phyloP scores from a whole-genome alignment of 2,888 invertebrate genomes.

The Caenorhabditis sp. region DNA sequence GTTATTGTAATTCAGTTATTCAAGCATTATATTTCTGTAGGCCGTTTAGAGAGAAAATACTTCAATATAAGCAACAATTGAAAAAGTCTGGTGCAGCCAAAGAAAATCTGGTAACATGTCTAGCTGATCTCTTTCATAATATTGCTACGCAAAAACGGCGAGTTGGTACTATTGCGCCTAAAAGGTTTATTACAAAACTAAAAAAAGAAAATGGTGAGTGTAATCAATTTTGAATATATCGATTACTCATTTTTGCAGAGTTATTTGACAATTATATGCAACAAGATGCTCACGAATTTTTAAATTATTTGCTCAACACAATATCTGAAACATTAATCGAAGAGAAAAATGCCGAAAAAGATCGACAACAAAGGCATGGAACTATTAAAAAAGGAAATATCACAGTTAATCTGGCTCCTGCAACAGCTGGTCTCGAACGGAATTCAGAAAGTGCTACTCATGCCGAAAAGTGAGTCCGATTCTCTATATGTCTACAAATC shows the following conservation, averaged over 20 bases:
- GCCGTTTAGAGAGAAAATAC: slow-evolving; percentile 96
- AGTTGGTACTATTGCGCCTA: slow-evolving; percentile 97
- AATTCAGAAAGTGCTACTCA: slow-evolving; percentile 3
- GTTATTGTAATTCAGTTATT: slow-evolving; percentile 98
- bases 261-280: slow-evolving; percentile 97
- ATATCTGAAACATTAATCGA: slow-evolving; percentile 89
- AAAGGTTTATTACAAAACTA: slow-evolving; percentile 96
- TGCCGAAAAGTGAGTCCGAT: not conserved
- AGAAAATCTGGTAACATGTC: slow-evolving; percentile 94
- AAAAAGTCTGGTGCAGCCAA: slow-evolving; percentile 76
- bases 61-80: slow-evolving; percentile 84
- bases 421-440: slow-evolving; percentile 17
- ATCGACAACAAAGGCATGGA: slow-evolving; percentile 39
- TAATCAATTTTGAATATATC: no score
- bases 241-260: slow-evolving; percentile 76
- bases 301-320: slow-evolving; percentile 97
- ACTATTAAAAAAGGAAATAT: slow-evolving; percentile 38
- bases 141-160: slow-evolving; percentile 99
- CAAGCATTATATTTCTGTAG: slow-evolving; percentile 99
- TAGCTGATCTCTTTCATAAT: slow-evolving; percentile 97
- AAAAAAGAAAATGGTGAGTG: slow-evolving; percentile 95
- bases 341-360: slow-evolving; percentile 57
- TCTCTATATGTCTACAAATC: not conserved
- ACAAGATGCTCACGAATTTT: slow-evolving; percentile 99
- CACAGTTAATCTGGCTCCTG: slow-evolving; percentile 27